A percentile compares a stretch with the other conserved stretches of the same genome.
Conservation (phyloP, 2,113 vertebrate genomes). For the Columbina picui region DNA sequence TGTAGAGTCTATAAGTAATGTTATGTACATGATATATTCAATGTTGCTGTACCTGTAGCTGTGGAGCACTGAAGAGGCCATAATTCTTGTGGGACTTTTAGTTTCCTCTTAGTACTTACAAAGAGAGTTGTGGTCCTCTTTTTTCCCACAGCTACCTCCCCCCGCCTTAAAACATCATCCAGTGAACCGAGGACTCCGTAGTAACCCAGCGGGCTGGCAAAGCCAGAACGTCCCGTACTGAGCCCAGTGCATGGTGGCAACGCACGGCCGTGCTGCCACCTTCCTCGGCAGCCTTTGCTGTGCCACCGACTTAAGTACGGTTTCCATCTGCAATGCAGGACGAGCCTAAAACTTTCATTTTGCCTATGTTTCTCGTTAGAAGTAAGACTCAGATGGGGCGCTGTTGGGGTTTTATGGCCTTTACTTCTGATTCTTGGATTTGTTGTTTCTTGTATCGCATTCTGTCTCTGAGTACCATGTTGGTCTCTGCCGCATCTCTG, state of each 20-base stretch:
- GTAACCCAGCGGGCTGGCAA: neutral
- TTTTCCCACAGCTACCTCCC: conserved; percentile 48
- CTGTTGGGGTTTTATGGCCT: conserved; percentile 35
- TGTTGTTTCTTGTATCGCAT: conserved; percentile 40
- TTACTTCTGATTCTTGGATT: conserved; percentile 41
- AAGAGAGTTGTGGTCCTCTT: conserved; percentile 46
- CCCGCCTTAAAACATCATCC: conserved; percentile 51
- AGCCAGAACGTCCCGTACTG: neutral
- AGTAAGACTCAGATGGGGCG: conserved; percentile 3
- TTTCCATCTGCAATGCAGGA: neutral
- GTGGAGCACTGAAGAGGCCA: conserved; percentile 53
- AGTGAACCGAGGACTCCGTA: conserved; percentile 20
- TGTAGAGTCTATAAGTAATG: conserved; percentile 55
- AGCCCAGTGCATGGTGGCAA: neutral
- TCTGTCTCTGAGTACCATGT: neutral
- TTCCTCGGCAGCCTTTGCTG: neutral
- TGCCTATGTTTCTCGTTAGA: neutral
- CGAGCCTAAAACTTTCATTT: neutral
- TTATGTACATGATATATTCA: conserved; percentile 50
- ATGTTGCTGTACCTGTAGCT: conserved; percentile 55
- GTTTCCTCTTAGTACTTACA: conserved; percentile 21
- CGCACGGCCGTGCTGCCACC: neutral
- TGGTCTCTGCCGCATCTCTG: conserved; percentile 55
- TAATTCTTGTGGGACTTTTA: conserved; percentile 13
- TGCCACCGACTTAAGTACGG: neutral